Conservation (phyloP, 1,140 invertebrate species). For the Leptinotarsa lineolata region DNA sequence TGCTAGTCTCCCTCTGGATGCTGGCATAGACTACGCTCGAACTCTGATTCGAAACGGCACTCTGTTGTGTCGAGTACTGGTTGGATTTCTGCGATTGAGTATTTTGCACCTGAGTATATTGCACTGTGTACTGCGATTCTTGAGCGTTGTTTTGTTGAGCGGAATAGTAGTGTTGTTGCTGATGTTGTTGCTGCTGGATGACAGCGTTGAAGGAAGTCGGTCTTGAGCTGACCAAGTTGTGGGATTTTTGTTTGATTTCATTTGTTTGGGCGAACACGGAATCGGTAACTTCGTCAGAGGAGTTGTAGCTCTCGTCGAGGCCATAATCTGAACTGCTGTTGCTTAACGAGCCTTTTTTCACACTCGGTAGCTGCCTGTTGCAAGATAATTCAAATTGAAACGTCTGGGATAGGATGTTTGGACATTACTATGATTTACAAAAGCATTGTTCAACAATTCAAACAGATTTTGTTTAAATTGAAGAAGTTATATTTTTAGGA, state of each 20-base stretch:
- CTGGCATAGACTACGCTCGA: constrained; percentile 51
- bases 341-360: constrained; percentile 54
- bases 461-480: neutral
- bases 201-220: constrained; percentile 40
- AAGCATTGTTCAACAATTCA: neutral
- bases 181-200: constrained; percentile 29
- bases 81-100: constrained; percentile 42
- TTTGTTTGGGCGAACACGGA: constrained; percentile 56
- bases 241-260: constrained; percentile 32
- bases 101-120: constrained; percentile 33
- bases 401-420: neutral
- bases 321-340: constrained; percentile 67
- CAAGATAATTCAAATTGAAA: neutral
- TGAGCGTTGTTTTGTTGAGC: constrained; percentile 41
- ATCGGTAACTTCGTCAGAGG: constrained; percentile 67
- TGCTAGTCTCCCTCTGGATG: constrained; percentile 48
- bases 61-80: constrained; percentile 36
- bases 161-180: constrained; percentile 33
- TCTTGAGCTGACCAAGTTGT: constrained; percentile 35
- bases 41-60: constrained; percentile 29
- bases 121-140: constrained; percentile 43
- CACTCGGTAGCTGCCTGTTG: constrained; percentile 57
- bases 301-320: constrained; percentile 72
- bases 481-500: no score
- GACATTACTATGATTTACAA: neutral